These are phyloP conservation scores for Lacanobia oleracea DNA, from an alignment of 2,888 invertebrate species.

Conservation along the genomic window DNA sequence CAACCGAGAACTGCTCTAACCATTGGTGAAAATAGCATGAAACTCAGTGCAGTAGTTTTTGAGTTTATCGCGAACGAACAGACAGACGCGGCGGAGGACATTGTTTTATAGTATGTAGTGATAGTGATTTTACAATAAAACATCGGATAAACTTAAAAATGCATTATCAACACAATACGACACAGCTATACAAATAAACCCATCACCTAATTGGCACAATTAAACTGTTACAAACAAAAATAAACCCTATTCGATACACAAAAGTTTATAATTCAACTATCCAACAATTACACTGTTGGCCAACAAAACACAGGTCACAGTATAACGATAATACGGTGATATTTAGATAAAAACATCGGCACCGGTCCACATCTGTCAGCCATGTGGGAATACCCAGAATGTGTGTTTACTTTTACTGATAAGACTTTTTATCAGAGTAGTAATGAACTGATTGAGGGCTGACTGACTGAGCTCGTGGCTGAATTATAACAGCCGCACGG, in stretches of 20 bases:
- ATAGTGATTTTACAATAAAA: too few relatives aligned
- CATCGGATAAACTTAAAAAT: neutral
- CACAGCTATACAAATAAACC: neutral
- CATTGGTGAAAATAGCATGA: too few relatives aligned
- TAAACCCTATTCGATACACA: neutral
- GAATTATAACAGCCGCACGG: too few relatives aligned
- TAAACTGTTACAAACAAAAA: slow-evolving; percentile 18
- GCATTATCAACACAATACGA: slow-evolving; percentile 2
- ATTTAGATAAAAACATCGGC: slow-evolving; percentile 41
- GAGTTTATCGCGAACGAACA: too few relatives aligned
- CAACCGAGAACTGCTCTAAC: too few relatives aligned
- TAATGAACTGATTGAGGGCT: too few relatives aligned
- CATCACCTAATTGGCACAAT: slow-evolving; percentile 19
- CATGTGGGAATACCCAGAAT: slow-evolving; percentile 42
- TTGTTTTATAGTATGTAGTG: too few relatives aligned
- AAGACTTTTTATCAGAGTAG: neutral
- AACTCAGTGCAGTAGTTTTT: too few relatives aligned
- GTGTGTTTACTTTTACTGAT: slow-evolving; percentile 30
- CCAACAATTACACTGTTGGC: slow-evolving; percentile 3
- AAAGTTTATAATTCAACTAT: slow-evolving; percentile 9
- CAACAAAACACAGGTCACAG: slow-evolving; percentile 43
- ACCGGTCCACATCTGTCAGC: slow-evolving; percentile 45
- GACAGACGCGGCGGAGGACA: too few relatives aligned
- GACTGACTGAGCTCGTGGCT: neutral
- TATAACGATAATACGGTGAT: slow-evolving; percentile 35